These are phyloP conservation scores for Gymnoscopelus braueri DNA, from an alignment of 2,797 vertebrate species.

Conservation along the genomic window DNA sequence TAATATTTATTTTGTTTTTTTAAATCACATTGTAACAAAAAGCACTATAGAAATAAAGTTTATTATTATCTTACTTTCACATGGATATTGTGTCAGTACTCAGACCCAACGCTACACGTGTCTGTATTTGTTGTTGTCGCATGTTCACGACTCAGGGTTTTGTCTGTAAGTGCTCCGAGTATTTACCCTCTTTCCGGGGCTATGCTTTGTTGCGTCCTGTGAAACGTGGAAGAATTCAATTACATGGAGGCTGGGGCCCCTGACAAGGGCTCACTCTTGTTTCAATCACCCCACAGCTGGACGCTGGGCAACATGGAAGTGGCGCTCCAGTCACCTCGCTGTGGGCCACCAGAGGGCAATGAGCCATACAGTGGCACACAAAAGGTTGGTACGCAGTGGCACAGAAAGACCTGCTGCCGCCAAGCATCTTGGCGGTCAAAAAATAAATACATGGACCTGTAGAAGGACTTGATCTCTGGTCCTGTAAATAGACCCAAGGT, in stretches of 20 bases:
- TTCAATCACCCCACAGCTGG: constrained; percentile 76
- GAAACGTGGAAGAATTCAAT: constrained; percentile 81
- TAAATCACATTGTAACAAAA: no score
- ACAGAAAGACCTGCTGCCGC: constrained; percentile 32
- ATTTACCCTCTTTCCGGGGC: constrained; percentile 69
- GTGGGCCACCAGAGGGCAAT: constrained; percentile 54
- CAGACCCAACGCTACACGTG: constrained; percentile 17
- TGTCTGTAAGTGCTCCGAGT: constrained; percentile 62
- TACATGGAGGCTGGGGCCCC: constrained; percentile 69
- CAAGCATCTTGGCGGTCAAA: constrained; percentile 24
- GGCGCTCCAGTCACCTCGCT: constrained; percentile 40
- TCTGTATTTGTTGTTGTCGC: constrained; percentile 51
- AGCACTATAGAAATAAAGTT: no score
- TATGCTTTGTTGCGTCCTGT: constrained; percentile 73
- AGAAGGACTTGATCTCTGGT: no score
- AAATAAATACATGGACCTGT: neutral
- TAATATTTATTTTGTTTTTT: no score
- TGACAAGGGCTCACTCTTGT: constrained; percentile 75
- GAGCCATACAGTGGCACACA: constrained; percentile 56
- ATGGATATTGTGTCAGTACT: constrained; percentile 25
- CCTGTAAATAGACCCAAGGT: no score
- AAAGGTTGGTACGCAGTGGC: constrained; percentile 14
- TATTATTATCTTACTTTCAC: constrained; percentile 25
- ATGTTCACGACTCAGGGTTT: constrained; percentile 21
- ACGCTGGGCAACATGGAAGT: constrained; percentile 60